Percentiles rank a stretch among this genome's conserved stretches.
These are phyloP conservation scores for Asarcornis scutulata DNA, from an alignment of 2,113 vertebrate species.

Conservation along the genomic window DNA sequence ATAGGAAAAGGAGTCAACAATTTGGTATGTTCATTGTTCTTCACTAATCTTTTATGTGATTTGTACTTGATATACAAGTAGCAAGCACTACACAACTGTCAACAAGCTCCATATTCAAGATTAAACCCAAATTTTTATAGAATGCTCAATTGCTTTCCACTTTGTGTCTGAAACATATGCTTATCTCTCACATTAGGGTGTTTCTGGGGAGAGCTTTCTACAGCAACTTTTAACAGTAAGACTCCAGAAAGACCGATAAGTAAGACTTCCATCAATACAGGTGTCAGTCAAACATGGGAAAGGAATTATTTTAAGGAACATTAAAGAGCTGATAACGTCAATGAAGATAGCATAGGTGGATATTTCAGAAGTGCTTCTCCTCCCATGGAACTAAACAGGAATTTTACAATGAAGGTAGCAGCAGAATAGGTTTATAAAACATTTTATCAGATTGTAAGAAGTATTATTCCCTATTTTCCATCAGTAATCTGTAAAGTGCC, in stretches of 20 bases:
- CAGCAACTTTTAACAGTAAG: background rate
- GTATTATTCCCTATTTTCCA: background rate
- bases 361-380: background rate
- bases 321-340: conserved; percentile 1
- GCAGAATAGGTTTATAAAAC: background rate
- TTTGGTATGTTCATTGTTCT: background rate
- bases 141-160: background rate
- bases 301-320: conserved; percentile 32
- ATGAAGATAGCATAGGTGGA: background rate
- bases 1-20: background rate
- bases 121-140: background rate
- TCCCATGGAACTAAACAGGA: background rate
- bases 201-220: conserved; percentile 22
- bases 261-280: conserved; percentile 32
- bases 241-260: background rate
- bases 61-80: background rate
- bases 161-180: background rate
- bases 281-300: conserved; percentile 5
- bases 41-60: background rate
- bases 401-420: background rate
- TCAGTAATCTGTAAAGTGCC: background rate
- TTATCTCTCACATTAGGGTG: background rate
- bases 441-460: background rate
- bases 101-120: background rate
- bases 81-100: background rate